Evolutionary conservation across 2,797 vertebrate species (phyloP).

Genomic region (Emydoidea blandingii): DNA sequence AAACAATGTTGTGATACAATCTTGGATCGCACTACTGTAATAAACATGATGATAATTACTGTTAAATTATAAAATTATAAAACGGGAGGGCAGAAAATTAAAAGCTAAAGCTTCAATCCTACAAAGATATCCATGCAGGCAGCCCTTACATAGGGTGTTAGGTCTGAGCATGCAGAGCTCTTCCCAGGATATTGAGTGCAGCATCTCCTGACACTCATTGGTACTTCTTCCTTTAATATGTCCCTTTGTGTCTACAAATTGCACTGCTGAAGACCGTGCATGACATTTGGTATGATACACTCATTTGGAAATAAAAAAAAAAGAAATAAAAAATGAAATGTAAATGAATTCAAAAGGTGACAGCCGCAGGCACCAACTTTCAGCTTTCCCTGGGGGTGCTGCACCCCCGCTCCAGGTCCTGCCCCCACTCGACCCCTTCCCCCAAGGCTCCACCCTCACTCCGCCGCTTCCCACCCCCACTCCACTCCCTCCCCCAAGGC

Average conservation of each 20-base stretch:
- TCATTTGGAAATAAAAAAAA: neutral
- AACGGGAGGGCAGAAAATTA: neutral
- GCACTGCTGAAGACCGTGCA: neutral
- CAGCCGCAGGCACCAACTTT: neutral
- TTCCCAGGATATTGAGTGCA: neutral
- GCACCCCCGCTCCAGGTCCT: too few species aligned
- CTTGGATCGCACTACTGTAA: neutral
- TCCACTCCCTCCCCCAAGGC: too few species aligned
- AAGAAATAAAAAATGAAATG: neutral
- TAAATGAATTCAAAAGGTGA: neutral
- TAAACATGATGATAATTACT: neutral
- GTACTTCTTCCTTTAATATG: neutral
- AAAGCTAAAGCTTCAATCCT: neutral
- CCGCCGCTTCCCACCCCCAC: too few species aligned
- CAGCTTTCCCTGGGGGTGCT: too few species aligned
- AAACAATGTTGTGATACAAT: slow-evolving; percentile 22
- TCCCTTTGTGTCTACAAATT: accelerated
- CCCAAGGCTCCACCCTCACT: too few species aligned
- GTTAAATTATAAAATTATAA: slow-evolving; percentile 18
- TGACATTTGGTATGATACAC: neutral
- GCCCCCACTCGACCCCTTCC: too few species aligned
- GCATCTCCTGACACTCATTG: neutral
- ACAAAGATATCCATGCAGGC: neutral
- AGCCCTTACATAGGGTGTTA: neutral
- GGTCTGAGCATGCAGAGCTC: neutral